Conservation (phyloP, 2,888 invertebrate genomes). For the Ditula angustiorana region DNA sequence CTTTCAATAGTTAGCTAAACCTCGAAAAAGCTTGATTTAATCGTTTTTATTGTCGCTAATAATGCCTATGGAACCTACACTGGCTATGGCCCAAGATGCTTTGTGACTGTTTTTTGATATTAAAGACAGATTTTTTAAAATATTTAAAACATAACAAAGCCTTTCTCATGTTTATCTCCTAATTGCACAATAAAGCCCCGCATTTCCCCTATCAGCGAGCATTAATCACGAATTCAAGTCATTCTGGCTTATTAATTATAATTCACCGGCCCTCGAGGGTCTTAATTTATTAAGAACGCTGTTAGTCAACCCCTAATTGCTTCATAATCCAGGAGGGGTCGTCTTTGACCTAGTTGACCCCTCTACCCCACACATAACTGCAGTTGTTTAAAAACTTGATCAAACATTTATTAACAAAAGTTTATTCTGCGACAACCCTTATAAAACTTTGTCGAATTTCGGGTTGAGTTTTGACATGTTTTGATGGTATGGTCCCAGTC, state of each 20-base stretch:
- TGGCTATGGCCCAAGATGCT: too few species aligned
- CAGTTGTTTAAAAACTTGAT: constrained; percentile 9
- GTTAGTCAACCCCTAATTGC: constrained; percentile 23
- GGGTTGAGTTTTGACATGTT: neutral
- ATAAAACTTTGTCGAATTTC: too few species aligned
- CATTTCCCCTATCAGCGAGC: constrained; percentile 8
- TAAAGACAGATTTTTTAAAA: too few species aligned
- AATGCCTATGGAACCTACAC: too few species aligned
- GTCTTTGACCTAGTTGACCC: constrained; percentile 5
- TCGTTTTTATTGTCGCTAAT: too few species aligned
- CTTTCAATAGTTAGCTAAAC: too few species aligned
- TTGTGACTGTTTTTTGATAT: too few species aligned
- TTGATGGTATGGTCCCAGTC: too few species aligned
- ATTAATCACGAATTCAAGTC: constrained; percentile 32
- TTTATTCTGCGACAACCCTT: too few species aligned
- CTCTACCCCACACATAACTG: neutral
- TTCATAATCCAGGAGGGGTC: constrained; percentile 9
- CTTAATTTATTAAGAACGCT: constrained; percentile 35
- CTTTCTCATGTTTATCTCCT: constrained; percentile 14
- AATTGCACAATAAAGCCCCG: constrained; percentile 25
- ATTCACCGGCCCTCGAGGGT: constrained; percentile 16
- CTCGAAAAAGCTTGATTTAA: too few species aligned
- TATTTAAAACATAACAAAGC: neutral
- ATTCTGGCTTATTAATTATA: constrained; percentile 31
- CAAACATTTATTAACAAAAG: too few species aligned